These are phyloP conservation scores for Chelonus formosanus DNA, from an alignment of 2,888 invertebrate species.

Conservation along the genomic window DNA sequence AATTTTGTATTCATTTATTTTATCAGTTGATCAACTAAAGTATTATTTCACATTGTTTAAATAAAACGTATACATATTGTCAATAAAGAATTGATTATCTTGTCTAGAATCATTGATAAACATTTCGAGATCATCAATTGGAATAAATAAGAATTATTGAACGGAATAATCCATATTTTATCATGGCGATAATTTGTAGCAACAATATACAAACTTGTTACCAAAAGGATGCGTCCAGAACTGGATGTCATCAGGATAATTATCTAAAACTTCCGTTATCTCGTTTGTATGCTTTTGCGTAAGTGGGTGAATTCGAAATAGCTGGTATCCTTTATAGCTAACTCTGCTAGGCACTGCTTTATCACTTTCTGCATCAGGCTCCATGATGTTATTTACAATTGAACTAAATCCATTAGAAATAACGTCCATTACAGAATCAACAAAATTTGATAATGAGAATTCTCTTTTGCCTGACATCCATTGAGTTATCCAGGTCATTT, in stretches of 20 bases:
- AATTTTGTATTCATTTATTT: no score
- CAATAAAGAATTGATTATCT: no score
- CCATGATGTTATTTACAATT: conserved; percentile 52
- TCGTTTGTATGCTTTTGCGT: conserved; percentile 64
- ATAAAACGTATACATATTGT: no score
- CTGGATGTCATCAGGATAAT: conserved; percentile 68
- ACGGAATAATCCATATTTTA: no score
- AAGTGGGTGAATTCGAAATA: conserved; percentile 66
- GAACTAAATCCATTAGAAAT: conserved; percentile 52
- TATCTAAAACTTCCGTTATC: conserved; percentile 64
- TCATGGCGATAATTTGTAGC: no score
- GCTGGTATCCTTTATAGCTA: conserved; percentile 70
- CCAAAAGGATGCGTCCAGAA: conserved; percentile 71
- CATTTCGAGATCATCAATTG: no score
- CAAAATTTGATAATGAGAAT: conserved; percentile 51
- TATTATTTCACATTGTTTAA: no score
- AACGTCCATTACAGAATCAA: conserved; percentile 52
- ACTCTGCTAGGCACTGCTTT: conserved; percentile 44
- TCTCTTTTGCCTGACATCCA: conserved; percentile 36
- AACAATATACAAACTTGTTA: conserved; percentile 53
- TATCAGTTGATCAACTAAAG: no score
- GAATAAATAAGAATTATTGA: no score
- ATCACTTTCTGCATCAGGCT: conserved; percentile 48
- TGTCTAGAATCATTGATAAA: no score
- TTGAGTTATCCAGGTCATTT: conserved; percentile 33